Base-by-base conservation (phyloP, 2,113 vertebrate species). In the Antidorcas marsupialis region DNA sequence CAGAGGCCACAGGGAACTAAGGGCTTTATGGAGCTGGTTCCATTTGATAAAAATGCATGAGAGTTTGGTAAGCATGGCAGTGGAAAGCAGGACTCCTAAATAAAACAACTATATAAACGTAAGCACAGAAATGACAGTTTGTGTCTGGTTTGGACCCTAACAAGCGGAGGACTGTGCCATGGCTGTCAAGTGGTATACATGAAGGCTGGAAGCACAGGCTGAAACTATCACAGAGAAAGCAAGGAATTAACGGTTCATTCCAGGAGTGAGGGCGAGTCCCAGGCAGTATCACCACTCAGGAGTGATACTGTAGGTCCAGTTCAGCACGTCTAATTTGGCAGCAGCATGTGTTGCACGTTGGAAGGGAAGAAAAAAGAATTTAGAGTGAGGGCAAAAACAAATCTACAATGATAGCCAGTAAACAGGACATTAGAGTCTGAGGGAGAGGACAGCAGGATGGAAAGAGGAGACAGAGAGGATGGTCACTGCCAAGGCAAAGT, bases 161-260 rank as follows among this genome's bases (percentile, higher is more conserved):
- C 14, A 52, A 27, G 47, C 50, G 8, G 15, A 89, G n/a, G 14
- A 53, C 16, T 6, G 17, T 4, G 7, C 4, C 14, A 6, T 25
- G 39, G 23, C 45, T 10, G 2, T 15, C n/a, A 19, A 50, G 3
- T 7, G 15, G 7, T 30, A 16, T 0, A 3, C 1, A 3, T 2
- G 17, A 5, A 8, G 11, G 45, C 55, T 33, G 16, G 30, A 28
- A 82, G 45, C 23, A 50, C 9, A 57, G 62, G 21, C 23, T 86
- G 79, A n/a, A 88, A 52, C 4, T 15, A 5, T 23, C 15, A 13
- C 2, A 19, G 36, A 60, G 23, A 60, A 81, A 3, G 8, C 3
- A 25, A 81, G 43, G 21, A 60, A 74, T 47, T 7, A 62, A 33
- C 12, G 3, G 2, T 43, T 67, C n/a, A 27, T 53, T 27, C 78